These are phyloP conservation scores for Sminthurinus aureus DNA, from an alignment of 2,888 invertebrate species.

Conservation along the genomic window DNA sequence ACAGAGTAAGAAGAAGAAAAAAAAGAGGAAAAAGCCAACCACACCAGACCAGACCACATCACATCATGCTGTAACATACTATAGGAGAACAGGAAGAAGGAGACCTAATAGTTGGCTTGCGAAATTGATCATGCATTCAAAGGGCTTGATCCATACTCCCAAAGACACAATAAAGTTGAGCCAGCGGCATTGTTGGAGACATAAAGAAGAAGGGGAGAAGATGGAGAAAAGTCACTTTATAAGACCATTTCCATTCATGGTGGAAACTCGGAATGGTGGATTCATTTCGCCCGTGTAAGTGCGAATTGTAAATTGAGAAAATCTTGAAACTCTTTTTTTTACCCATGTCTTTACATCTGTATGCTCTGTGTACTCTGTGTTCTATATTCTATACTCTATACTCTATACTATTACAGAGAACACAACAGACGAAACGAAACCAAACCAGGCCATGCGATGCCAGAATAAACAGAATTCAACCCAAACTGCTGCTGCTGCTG, in stretches of 20 bases:
- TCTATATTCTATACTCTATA: background rate
- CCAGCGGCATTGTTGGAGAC: constrained; percentile 26
- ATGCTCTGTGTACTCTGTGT: no score
- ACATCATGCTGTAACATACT: no score
- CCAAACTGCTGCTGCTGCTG: no score
- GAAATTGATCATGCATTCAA: constrained; percentile 41
- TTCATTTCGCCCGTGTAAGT: constrained; percentile 28
- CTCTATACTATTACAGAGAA: background rate
- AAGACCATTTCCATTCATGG: constrained; percentile 42
- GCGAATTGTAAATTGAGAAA: constrained; percentile 39
- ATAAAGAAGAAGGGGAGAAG: background rate
- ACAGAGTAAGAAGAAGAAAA: background rate
- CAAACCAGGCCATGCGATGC: background rate
- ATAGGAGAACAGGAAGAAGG: background rate
- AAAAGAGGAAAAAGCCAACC: no score
- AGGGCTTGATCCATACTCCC: constrained; percentile 34
- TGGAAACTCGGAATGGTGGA: constrained; percentile 31
- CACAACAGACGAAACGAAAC: no score
- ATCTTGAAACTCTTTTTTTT: constrained; percentile 13
- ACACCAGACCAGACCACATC: no score
- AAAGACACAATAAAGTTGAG: constrained; percentile 32
- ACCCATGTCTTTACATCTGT: background rate
- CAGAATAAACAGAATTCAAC: background rate
- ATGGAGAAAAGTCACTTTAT: constrained; percentile 35
- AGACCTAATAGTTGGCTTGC: background rate